These are phyloP conservation scores for Megamerina dolium DNA, from an alignment of 2,888 invertebrate species.

Conservation along the genomic window DNA sequence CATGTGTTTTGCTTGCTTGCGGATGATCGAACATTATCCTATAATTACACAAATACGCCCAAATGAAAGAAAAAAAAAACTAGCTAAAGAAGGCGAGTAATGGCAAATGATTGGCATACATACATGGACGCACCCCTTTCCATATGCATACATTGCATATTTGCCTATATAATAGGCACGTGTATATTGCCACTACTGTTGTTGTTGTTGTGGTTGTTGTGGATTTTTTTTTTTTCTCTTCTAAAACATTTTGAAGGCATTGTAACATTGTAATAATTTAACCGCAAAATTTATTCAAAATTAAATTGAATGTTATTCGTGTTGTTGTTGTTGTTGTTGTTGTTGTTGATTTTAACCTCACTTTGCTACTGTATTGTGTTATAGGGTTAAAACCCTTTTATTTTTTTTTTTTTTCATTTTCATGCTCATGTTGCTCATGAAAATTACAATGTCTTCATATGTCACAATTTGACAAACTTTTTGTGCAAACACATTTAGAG, in stretches of 20 bases:
- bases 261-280: conserved; percentile 35
- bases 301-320: background rate
- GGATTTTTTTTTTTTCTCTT: too few species aligned
- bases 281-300: conserved; percentile 43
- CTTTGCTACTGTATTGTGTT: background rate
- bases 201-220: conserved; percentile 1
- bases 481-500: too few species aligned
- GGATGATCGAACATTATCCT: conserved; percentile 42
- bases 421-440: background rate
- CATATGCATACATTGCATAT: background rate
- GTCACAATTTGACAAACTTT: too few species aligned
- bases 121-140: background rate
- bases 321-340: background rate
- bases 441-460: conserved; percentile 17
- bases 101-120: too few species aligned
- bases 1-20: conserved; percentile 6
- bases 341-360: too few species aligned
- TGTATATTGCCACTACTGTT: background rate
- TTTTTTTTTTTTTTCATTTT: background rate
- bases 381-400: background rate
- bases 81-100: too few species aligned
- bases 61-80: too few species aligned
- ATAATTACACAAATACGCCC: too few species aligned
- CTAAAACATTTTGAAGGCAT: too few species aligned
- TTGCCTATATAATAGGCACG: background rate